Percentiles rank a stretch among this genome's conserved stretches.
Conservation (phyloP, 2,888 invertebrate species). For the Hartigia nigra region DNA sequence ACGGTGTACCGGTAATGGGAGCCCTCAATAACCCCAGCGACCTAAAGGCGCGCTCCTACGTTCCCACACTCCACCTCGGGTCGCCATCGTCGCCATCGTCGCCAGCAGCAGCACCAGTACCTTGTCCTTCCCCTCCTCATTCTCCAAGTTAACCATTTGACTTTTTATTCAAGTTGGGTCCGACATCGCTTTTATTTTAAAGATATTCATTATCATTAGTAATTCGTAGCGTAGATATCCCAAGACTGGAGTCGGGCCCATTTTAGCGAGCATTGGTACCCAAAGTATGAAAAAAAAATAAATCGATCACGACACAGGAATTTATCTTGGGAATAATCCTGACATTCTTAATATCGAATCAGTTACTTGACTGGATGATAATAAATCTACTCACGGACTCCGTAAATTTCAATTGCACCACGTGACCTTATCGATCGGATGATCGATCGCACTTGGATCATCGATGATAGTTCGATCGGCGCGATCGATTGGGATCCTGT, state of each 20-base stretch:
- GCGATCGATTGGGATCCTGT: neutral
- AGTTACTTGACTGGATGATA: neutral
- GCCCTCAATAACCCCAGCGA: constrained; percentile 61
- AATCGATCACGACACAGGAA: neutral
- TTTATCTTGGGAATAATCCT: neutral
- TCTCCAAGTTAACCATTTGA: constrained; percentile 1
- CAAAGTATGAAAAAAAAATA: neutral
- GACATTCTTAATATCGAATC: neutral
- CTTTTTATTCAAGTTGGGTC: neutral
- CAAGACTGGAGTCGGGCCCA: neutral
- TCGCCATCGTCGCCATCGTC: constrained; percentile 12
- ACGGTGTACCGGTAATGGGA: constrained; percentile 64
- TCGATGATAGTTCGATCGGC: neutral
- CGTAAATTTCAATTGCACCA: neutral
- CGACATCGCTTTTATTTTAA: neutral
- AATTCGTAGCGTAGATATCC: neutral
- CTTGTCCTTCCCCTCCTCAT: constrained; percentile 4
- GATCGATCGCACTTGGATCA: neutral
- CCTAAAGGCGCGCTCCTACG: constrained; percentile 41
- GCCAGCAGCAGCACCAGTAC: neutral
- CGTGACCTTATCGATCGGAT: neutral
- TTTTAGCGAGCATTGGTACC: neutral
- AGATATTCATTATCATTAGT: neutral
- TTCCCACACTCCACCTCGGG: constrained; percentile 50
- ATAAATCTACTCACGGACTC: neutral